Base-by-base conservation (phyloP, 2,113 vertebrate species). In the Calypte anna region DNA sequence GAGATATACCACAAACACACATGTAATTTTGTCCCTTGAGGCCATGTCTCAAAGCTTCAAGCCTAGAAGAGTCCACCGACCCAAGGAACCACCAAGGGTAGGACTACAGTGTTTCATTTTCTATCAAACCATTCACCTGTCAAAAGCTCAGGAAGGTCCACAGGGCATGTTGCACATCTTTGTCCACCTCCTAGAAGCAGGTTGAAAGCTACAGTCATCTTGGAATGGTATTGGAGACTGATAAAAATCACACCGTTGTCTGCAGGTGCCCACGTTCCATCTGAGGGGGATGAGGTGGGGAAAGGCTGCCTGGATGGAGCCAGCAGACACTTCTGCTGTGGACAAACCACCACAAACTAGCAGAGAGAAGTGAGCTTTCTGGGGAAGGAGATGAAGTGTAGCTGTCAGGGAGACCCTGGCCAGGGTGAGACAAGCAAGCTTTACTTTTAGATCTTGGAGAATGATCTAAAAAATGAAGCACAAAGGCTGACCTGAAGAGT, bases 281-380 rank as follows among this genome's bases (percentile, higher is more conserved):
- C 50, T 0, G 0, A 27, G 11, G 31, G 20, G 23, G 2, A 3
- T 54, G 57, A 58, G 54, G 46, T 46, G 69, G n/a, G 53, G 21
- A 87, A 53, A 78, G 14, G 22, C 40, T 50, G 46, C 51, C 68
- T 74, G 53, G 33, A 40, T 74, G 61, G 48, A 84, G 27, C 12
- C 2, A 3, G 14, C 0, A 3, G 21, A 7, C 6, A 2, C 20
- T 77, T 62, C 46, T 64, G 38, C 24, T 62, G 25, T 76, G 33
- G 50, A 28, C 2, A 4, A 20, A 12, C 14, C 31, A 38, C 13
- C 14, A 24, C 0, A 1, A 57, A 7, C 28, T 19, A 27, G 9
- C 48, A 78, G 67, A 68, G 40, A 22, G 55, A 68, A 68, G 7
- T 7, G 8, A 59, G 28, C n/a, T 73, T 68, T 88, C 68, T 73